Evolutionary conservation across 2,113 vertebrate species (phyloP), one percentile per base, ranked within the genome.

Genomic region (Nesogale talazaci): DNA sequence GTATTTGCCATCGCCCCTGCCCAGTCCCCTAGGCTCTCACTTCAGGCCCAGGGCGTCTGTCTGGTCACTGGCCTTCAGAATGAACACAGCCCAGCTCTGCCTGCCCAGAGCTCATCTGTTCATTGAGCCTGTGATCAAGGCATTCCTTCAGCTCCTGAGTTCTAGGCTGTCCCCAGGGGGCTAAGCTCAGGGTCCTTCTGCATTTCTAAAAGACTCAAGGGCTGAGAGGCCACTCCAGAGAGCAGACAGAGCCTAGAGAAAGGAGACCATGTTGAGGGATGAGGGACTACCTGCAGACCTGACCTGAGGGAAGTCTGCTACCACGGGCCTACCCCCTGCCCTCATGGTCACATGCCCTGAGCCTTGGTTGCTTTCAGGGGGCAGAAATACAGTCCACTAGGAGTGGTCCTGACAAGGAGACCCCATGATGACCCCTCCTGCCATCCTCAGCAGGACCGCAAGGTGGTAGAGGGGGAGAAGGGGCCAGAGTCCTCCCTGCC

Each of bases 1-100:
- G 96, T 99, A 98, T 98, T 98, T 98, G 87, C 95, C 98, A 29
- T 98, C 98, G 94, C 17, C 65, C 25, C 34, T 20, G 34, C 29
- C 77, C 38, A 29, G 69, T 19, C 46, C 14, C 14, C 10, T 11
- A 52, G 9, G 46, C 10, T 36, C 12, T 31, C 29, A 10, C 14
- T 42, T 15, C 22, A 23, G 75, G 61, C 57, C 42, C 38, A 36
- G 57, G 61, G 84, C n/a, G 56, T 69, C 77, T 81, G 7, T 67
- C 38, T 36, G 46, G n/a, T n/a, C 61, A 20, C 23, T 83, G 69
- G 86, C 61, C 65, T 83, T 78, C 57, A 79, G 36, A 10, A 72
- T 83, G n/a, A 86, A 70, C 10, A 1, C 69, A 84, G 76, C 85
- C 80, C 27, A 84, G 78, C 34, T 12, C 46, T 61, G 46, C 23